Evolutionary conservation across 2,113 vertebrate species (phyloP).

Genomic region (Neogale vison): DNA sequence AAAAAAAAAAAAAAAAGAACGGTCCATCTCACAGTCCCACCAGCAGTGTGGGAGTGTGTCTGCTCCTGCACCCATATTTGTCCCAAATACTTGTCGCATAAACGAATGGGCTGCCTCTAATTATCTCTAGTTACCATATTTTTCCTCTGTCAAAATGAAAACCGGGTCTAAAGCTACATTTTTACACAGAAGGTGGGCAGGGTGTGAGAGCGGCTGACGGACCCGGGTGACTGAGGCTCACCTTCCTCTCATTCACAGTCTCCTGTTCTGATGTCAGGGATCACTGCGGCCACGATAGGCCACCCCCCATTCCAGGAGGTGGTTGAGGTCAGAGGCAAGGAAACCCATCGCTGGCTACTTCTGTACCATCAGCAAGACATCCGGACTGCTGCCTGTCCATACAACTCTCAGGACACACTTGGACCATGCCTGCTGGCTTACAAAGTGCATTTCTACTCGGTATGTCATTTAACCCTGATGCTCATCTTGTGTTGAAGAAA

Average conservation of each 20-base stretch:
- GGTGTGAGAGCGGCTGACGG: neutral
- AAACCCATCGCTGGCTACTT: neutral
- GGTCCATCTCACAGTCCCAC: neutral
- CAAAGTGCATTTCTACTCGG: neutral
- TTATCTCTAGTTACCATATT: neutral
- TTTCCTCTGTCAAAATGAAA: neutral
- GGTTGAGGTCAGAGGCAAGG: neutral
- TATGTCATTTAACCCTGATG: neutral
- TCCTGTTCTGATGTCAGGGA: neutral
- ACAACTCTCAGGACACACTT: neutral
- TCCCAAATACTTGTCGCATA: neutral
- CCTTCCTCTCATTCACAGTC: neutral
- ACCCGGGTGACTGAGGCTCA: neutral
- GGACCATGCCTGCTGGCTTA: neutral
- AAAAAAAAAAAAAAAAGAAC: neutral
- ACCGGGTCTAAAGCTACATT: neutral
- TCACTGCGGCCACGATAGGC: neutral
- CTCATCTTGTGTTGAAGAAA: neutral
- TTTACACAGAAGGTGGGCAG: neutral
- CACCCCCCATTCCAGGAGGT: neutral
- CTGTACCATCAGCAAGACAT: neutral
- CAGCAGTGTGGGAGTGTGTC: neutral
- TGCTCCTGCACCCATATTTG: neutral
- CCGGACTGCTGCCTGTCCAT: neutral
- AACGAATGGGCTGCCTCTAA: neutral